Percentiles rank a stretch among this genome's conserved stretches.
These are phyloP conservation scores for Yasuhikotakia modesta DNA, from an alignment of 2,797 vertebrate genomes.

Conservation along the genomic window DNA sequence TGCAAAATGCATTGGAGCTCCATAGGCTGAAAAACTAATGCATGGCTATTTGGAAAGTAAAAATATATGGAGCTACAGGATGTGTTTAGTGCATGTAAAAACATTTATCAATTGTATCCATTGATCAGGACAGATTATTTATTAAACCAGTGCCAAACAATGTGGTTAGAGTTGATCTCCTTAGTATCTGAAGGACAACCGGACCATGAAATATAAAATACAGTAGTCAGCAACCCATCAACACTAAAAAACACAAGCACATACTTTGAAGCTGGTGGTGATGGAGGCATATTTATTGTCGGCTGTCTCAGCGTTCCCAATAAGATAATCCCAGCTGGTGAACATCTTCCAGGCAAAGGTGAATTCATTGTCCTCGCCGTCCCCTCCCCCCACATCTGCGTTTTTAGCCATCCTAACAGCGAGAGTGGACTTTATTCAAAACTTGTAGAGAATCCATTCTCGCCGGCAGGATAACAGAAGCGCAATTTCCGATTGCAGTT, in stretches of 20 bases:
- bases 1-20: conserved; percentile 62
- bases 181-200: conserved; percentile 17
- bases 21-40: conserved; percentile 4
- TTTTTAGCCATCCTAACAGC: conserved; percentile 92
- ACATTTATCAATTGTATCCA: background rate
- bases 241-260: conserved; percentile 22
- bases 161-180: background rate
- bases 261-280: conserved; percentile 97
- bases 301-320: conserved; percentile 93
- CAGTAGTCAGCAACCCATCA: background rate
- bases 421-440: conserved; percentile 59
- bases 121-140: background rate
- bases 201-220: conserved; percentile 21
- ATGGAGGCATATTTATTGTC: conserved; percentile 97
- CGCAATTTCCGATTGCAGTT: conserved; percentile 53
- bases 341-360: conserved; percentile 99
- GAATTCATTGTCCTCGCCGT: conserved; percentile 88
- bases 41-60: background rate
- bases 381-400: conserved; percentile 86
- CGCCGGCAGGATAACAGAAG: conserved; percentile 63
- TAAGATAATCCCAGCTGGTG: conserved; percentile 99
- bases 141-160: background rate
- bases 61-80: background rate
- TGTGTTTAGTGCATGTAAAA: background rate
- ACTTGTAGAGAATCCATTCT: conserved; percentile 58